Evolutionary conservation across 2,113 vertebrate genomes (phyloP).

Genomic region (Ursus arctos): DNA sequence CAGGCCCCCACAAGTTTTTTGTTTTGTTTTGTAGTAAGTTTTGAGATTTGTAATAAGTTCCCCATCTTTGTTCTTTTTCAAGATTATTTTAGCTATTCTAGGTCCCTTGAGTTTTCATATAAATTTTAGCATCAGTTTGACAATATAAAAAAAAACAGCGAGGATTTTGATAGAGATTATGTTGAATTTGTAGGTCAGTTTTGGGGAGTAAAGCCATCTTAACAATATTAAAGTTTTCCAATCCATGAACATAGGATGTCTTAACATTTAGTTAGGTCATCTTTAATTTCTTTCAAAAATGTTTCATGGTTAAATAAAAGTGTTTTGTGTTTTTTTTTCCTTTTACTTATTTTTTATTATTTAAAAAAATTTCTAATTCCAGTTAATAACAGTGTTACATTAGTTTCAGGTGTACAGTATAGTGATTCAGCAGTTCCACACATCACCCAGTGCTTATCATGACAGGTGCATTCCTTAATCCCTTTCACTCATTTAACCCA

Average conservation of each 20-base stretch:
- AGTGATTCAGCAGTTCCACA: neutral
- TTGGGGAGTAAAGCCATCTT: neutral
- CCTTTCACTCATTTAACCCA: neutral
- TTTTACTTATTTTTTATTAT: neutral
- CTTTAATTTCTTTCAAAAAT: neutral
- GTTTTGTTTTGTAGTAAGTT: neutral
- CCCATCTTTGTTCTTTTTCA: neutral
- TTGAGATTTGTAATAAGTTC: neutral
- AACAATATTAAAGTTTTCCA: neutral
- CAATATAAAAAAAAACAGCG: neutral
- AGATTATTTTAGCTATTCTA: neutral
- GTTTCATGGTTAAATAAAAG: neutral
- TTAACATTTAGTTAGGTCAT: neutral
- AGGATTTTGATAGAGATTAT: neutral
- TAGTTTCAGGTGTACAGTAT: neutral
- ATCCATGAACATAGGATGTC: neutral
- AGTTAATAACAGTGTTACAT: neutral
- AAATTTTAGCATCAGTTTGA: neutral
- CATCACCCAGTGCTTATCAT: neutral
- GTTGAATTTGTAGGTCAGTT: neutral
- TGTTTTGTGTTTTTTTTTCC: no score
- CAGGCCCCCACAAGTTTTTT: no score
- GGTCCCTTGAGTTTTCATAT: neutral
- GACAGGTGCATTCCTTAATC: neutral
- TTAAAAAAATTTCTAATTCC: no score